Conservation (phyloP, 2,113 vertebrate species). For the Tinamus guttatus region DNA sequence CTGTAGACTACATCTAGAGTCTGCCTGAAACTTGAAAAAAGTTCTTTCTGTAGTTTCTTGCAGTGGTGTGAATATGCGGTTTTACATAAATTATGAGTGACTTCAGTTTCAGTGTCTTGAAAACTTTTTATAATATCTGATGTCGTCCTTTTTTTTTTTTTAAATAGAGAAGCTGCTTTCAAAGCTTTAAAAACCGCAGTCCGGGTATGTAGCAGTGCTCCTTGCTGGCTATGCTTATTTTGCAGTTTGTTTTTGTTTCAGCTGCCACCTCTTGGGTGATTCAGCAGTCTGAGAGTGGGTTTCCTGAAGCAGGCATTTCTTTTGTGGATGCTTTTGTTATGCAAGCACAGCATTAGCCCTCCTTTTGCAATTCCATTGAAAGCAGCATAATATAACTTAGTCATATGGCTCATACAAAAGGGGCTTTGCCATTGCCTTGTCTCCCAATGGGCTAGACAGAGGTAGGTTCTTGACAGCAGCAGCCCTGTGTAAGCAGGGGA, state of each 20-base stretch:
- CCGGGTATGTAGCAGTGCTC: not conserved
- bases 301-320: slow-evolving; percentile 2
- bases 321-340: not conserved
- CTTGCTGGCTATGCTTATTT: not conserved
- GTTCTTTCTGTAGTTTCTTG: slow-evolving; percentile 3
- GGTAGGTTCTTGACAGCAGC: not conserved
- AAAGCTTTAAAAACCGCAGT: not conserved
- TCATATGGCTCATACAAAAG: not conserved
- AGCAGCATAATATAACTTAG: not conserved
- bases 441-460: not conserved
- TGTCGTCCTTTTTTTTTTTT: not conserved
- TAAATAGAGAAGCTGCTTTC: not conserved
- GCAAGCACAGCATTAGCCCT: slow-evolving; percentile 32
- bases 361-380: slow-evolving; percentile 17
- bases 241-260: slow-evolving; percentile 39
- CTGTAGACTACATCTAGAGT: not conserved
- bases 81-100: not conserved
- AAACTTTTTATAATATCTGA: not conserved
- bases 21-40: slow-evolving; percentile 10
- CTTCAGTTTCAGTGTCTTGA: not conserved
- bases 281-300: not conserved
- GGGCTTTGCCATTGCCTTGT: slow-evolving; percentile 9
- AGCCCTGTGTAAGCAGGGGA: not conserved
- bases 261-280: slow-evolving; percentile 30
- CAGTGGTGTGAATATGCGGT: not conserved